Evolutionary conservation across 2,797 vertebrate genomes (phyloP), one percentile per base, ranked within the genome.

Genomic region (Pempheris klunzingeri): DNA sequence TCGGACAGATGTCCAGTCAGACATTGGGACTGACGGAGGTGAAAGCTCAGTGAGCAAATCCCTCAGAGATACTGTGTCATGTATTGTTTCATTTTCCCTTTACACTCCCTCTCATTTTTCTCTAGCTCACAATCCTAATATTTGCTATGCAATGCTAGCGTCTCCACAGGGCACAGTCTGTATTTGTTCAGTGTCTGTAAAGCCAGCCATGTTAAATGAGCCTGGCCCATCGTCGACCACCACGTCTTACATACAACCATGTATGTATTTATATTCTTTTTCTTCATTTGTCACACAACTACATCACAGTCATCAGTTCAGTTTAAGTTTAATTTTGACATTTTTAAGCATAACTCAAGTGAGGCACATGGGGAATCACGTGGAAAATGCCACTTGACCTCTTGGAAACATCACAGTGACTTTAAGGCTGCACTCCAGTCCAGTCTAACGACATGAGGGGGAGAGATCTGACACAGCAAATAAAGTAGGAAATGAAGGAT

Each of bases 121-220:
- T 49, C n/a, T 53, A 15, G 68, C 60, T 83, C 61, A 49, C 80
- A 76, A 4, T 77, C n/a, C 83, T 68, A 87, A 89, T 81, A 87
- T 87, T 83, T 89, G 26, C 68, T 62, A 43, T 28, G 28, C 39
- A 30, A 54, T 28, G 64, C 54, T 50, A 22, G 47, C 18, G 17
- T 69, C 65, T 84, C 60, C 74, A 62, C 66, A 54, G 54, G 81
- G 77, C 36, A 11, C 36, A 44, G 61, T 73, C 60, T 57, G 39
- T 83, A 32, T 85, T 87, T 86, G 58, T 68, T 74, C 61, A 50
- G 71, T 12, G 47, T 69, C 53, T 85, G 72, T 71, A 77, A 73
- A 71, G 59, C 50, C n/a, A 30, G 61, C 26, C 43, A 22, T 12
- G 44, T 68, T 80, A 67, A 84, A 84, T 54, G 68, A 74, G 68